Base-by-base conservation (phyloP, 2,888 invertebrate genomes). In the Polyploca ridens region DNA sequence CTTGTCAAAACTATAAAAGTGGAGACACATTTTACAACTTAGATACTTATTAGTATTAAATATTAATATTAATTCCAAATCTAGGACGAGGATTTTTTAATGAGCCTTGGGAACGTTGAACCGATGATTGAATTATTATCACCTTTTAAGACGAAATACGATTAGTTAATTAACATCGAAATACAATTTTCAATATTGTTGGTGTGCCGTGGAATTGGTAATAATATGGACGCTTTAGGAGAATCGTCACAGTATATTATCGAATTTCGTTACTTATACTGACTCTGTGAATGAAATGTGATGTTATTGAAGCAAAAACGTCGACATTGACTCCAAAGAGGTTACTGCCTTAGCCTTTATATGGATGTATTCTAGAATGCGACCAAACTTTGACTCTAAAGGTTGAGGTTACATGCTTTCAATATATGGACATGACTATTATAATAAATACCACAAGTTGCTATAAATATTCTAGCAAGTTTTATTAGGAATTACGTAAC, bases 141-240 rank as follows among this genome's bases (percentile, higher is more conserved):
- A 66, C 68, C 71, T 73, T 74, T 71, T 68, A 72, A 73, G 64
- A 66, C 67, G 63, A 76, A 78, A 78, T 72, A 71, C 68, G 69
- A 76, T 81, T 79, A 76, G 73, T 77, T 73, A 79, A 84, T 82
- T 80, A 73, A 76, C 74, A 76, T 71, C 71, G 74, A 78, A 76
- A 79, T 75, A 5, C 75, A 81, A 76, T 79, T 76, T 74, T 72
- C 69, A 75, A 76, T 79, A 77, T 75, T 79, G 68, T 70, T 75
- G 67, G 74, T 67, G 69, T 66, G 69, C 72, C 88, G 85, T 89
- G 80, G 81, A 87, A 90, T 90, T 76, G 82, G 75, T 90, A 89
- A 90, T 90, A 81, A 84, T 82, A 72, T 71, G 68, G 75, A 76
- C 70, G 77, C 73, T 71, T 81, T 78, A 77, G 75, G 72, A 81